Base-by-base conservation (phyloP, 2,797 vertebrate species). In the Mormyrops attenuatus region DNA sequence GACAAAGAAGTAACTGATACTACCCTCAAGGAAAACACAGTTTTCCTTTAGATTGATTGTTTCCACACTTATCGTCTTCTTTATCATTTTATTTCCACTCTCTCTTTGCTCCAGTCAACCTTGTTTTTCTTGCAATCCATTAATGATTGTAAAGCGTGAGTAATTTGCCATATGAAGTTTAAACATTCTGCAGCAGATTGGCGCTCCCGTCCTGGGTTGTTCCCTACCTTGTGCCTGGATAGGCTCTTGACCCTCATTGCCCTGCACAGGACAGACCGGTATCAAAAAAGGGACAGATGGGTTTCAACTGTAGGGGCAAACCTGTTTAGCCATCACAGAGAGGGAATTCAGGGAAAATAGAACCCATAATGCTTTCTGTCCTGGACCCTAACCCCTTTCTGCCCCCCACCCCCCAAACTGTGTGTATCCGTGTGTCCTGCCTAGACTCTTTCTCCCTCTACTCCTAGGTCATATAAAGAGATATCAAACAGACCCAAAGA, bases 1-100 rank as follows among this genome's bases (percentile, higher is more conserved):
- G 92, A 90, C 90, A 94, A 2, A 34, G 53, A 22, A 2, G 20
- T 55, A 5, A 15, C 7, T 38, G 88, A 85, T 52, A 38, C 26
- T 53, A 63, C 60, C 52, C 13, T 13, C 15, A 5, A 3, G 1
- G 44, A 88, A 52, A 77, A 38, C 44, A 85, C 22, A 49, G 17
- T 1, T 41, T 41, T 30, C 4, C 15, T 55, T 57, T 6, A 13
- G 30, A 7, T 9, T n/a, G 85, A 87, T 87, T 55, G 85, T 53
- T 38, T 30, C 52, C 30, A 13, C 52, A 57, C 26, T 55, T 34
- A 52, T 57, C 4, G 1, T 87, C 30, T 1, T 87, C 52, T 34
- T 11, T 7, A 44, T 4, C 82, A 15, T 22, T 50, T 85, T 26
- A 50, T 50, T 50, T 15, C 82, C 17, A 85, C 22, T 22, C 44